Evolutionary conservation across 1,140 invertebrate species (phyloP).

Genomic region (Cecropterus lyciades): DNA sequence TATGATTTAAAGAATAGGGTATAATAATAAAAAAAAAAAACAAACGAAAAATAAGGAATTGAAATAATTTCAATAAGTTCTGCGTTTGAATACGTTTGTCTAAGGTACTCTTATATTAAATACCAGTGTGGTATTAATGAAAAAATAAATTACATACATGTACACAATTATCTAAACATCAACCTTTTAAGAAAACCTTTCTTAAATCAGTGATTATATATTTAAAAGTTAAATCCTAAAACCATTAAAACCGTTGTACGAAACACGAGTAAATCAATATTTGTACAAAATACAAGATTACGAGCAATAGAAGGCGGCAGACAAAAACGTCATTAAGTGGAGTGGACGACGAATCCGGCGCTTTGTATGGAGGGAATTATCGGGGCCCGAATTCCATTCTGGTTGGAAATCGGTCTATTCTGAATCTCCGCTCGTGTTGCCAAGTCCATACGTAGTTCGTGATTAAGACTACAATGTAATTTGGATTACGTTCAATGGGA

Average conservation of each 20-base stretch:
- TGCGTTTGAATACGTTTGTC: no score
- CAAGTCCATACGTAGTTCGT: background rate
- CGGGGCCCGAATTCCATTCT: conserved; percentile 55
- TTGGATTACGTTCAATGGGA: background rate
- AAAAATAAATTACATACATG: no score
- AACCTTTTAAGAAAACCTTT: no score
- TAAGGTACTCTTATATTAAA: no score
- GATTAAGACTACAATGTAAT: conserved; percentile 1
- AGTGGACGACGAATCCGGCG: conserved; percentile 56
- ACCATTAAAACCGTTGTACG: background rate
- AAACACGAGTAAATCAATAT: conserved; percentile 50
- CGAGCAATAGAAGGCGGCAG: conserved; percentile 44
- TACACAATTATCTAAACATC: no score
- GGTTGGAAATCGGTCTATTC: conserved; percentile 28
- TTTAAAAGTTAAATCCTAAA: background rate
- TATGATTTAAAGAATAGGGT: no score
- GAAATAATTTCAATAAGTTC: no score
- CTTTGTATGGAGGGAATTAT: conserved; percentile 65
- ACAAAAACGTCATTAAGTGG: conserved; percentile 69
- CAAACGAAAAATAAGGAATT: no score
- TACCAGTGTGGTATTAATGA: no score
- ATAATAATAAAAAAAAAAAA: no score
- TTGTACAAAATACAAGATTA: conserved; percentile 59
- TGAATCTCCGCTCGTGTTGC: background rate
- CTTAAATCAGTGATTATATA: no score